Evolutionary conservation across 2,113 vertebrate species (phyloP).

Genomic region (Pristiophorus japonicus): DNA sequence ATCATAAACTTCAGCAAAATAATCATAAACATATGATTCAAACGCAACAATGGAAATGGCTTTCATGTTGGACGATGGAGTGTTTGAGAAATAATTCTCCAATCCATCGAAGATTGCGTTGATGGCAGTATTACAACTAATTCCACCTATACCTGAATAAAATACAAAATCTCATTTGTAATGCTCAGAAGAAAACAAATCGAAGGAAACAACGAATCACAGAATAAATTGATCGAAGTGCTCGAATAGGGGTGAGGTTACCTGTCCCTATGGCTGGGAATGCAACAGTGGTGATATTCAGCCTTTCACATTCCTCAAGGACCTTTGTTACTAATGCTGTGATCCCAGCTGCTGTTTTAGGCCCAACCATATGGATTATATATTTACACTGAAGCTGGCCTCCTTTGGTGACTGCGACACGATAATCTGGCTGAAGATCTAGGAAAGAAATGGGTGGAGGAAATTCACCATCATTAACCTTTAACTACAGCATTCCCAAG

Average conservation of each 20-base stretch:
- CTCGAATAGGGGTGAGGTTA: neutral
- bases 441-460: neutral
- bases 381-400: neutral
- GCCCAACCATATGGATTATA: neutral
- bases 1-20: neutral
- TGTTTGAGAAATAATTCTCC: neutral
- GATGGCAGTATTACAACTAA: neutral
- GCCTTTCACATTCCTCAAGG: neutral
- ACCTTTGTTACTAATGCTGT: neutral
- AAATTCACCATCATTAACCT: neutral
- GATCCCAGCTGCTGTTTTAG: neutral
- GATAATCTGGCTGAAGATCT: neutral
- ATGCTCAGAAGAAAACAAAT: neutral
- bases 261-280: constrained; percentile 34
- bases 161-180: neutral
- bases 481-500: neutral
- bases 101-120: neutral
- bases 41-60: neutral
- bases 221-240: neutral
- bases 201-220: neutral
- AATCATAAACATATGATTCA: neutral
- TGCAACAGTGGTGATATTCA: neutral
- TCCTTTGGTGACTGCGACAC: neutral
- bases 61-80: neutral
- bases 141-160: neutral